A percentile compares a stretch with the other conserved stretches of the same genome.
Evolutionary conservation across 2,888 invertebrate species (phyloP).

Genomic region (Leucophora obtusa): DNA sequence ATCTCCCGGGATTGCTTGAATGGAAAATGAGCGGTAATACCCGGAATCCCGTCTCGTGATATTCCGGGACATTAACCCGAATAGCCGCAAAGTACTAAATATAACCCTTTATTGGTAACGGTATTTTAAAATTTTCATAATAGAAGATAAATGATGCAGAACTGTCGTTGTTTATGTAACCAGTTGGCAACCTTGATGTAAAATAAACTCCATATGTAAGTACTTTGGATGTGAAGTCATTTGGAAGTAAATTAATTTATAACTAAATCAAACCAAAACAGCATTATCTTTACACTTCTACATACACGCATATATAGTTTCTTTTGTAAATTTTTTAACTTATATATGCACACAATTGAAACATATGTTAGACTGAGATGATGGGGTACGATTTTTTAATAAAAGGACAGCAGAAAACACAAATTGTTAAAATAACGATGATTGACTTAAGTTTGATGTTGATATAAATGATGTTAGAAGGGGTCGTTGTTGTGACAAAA

Average conservation of each 20-base stretch:
- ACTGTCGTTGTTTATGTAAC: too few relatives aligned
- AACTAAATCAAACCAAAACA: slow-evolving; percentile 41
- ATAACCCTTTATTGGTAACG: too few relatives aligned
- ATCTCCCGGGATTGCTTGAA: too few relatives aligned
- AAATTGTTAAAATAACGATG: background rate
- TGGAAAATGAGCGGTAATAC: too few relatives aligned
- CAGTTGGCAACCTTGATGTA: too few relatives aligned
- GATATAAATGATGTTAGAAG: background rate
- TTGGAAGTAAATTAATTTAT: slow-evolving; percentile 71
- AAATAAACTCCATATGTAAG: background rate
- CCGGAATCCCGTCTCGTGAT: too few relatives aligned
- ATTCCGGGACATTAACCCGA: too few relatives aligned
- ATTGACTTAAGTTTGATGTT: background rate
- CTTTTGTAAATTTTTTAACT: background rate
- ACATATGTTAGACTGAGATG: slow-evolving; percentile 69
- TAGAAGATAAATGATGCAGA: too few relatives aligned
- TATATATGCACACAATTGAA: slow-evolving; percentile 71
- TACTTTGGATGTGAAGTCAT: slow-evolving; percentile 64
- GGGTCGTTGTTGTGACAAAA: background rate
- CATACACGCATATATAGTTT: background rate
- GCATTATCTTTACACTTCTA: background rate
- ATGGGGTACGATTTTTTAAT: slow-evolving; percentile 44
- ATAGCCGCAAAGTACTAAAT: too few relatives aligned
- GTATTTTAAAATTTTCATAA: too few relatives aligned
- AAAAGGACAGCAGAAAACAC: background rate